Evolutionary conservation across 64 coral and sea anemone genomes (phyloP).

Genomic region (Actinia tenebrosa): DNA sequence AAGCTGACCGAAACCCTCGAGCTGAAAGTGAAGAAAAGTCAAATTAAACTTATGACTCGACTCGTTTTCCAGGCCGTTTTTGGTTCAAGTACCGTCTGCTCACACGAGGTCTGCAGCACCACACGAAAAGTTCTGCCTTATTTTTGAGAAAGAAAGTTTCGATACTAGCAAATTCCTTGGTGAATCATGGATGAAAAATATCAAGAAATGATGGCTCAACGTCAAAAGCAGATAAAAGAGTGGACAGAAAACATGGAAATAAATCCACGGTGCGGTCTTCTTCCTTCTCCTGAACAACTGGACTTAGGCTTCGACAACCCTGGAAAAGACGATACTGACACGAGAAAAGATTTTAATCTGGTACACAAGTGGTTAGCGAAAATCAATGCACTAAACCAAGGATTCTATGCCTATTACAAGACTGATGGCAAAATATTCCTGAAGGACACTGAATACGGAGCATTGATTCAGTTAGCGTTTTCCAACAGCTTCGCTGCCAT

Average conservation of each 20-base stretch:
- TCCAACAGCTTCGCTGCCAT: slow-evolving; percentile 3
- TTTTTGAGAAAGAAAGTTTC: no score
- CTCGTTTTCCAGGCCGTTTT: no score
- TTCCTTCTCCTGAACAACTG: slow-evolving; percentile 56
- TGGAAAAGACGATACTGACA: slow-evolving; percentile 40
- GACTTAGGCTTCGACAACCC: neutral
- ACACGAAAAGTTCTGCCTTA: no score
- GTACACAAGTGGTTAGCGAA: neutral
- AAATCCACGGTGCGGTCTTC: slow-evolving; percentile 15
- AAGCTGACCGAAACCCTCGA: no score
- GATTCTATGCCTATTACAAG: neutral
- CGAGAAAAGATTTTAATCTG: slow-evolving; percentile 15
- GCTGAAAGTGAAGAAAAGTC: no score
- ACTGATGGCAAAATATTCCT: neutral
- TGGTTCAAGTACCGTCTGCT: no score
- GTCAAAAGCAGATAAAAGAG: neutral
- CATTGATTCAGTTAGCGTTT: slow-evolving; percentile 14
- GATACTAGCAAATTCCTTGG: no score
- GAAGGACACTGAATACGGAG: neutral
- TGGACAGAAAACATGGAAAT: slow-evolving; percentile 15
- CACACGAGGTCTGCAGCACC: no score
- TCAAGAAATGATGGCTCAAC: neutral
- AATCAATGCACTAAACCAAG: neutral
- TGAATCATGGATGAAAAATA: neutral
- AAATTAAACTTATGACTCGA: no score